Evolutionary conservation across 2,888 invertebrate genomes (phyloP).

Genomic region (Philonicus albiceps): DNA sequence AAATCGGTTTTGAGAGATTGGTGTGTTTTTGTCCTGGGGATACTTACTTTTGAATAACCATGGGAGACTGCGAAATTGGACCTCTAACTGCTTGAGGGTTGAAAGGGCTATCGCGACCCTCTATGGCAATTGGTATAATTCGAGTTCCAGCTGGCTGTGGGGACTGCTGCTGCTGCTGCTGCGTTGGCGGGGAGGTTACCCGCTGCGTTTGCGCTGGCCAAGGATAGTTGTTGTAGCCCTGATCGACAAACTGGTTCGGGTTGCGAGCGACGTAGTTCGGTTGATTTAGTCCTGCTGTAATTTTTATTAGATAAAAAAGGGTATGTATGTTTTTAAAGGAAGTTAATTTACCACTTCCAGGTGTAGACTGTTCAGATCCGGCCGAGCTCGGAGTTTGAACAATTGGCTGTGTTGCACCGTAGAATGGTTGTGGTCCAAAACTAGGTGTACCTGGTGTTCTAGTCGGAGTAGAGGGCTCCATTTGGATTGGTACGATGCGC

Average conservation of each 20-base stretch:
- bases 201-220: slow-evolving; percentile 49
- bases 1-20: neutral
- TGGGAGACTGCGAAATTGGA: slow-evolving; percentile 59
- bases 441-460: slow-evolving; percentile 55
- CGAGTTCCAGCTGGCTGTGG: slow-evolving; percentile 64
- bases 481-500: slow-evolving; percentile 61
- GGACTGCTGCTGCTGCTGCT: slow-evolving; percentile 54
- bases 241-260: slow-evolving; percentile 64
- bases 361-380: slow-evolving; percentile 48
- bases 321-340: neutral
- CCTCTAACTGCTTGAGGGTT: slow-evolving; percentile 54
- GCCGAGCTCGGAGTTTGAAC: slow-evolving; percentile 51
- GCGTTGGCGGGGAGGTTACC: slow-evolving; percentile 52
- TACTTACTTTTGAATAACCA: slow-evolving; percentile 63
- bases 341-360: slow-evolving; percentile 52
- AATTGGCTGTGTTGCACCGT: slow-evolving; percentile 53
- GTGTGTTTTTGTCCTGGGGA: neutral
- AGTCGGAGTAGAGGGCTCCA: slow-evolving; percentile 57
- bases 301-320: neutral
- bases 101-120: slow-evolving; percentile 54
- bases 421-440: slow-evolving; percentile 56
- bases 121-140: slow-evolving; percentile 71
- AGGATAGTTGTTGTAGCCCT: slow-evolving; percentile 61
- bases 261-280: slow-evolving; percentile 53
- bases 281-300: neutral